Evolutionary conservation across 2,797 vertebrate species (phyloP), one percentile per base, ranked within the genome.

Genomic region (Chanos chanos): DNA sequence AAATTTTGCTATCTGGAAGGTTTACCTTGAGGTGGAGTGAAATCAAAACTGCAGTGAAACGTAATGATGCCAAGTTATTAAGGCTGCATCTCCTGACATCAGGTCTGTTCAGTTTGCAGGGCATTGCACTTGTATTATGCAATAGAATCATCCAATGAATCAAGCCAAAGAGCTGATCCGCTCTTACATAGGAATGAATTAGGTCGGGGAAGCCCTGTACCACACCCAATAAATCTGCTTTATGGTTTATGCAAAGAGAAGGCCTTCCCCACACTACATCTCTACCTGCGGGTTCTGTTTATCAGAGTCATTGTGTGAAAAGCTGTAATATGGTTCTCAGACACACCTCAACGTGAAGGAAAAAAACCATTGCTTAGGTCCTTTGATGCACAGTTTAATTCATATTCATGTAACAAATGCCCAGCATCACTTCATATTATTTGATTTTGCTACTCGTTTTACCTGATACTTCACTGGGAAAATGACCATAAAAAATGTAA

Each of bases 151-250:
- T 8, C 31, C 34, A 51, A 31, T 75, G 68, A 78, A 76, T 80
- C 58, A 77, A 45, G 58, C 64, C 61, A 61, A 47, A 31, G 25
- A 50, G 21, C 22, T 5, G 45, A 59, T 75, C 31, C 6, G 33
- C 57, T 44, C 52, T 53, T 68, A 44, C 57, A 44, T 59, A 36
- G 51, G 40, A 75, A 52, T 75, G 43, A 66, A 77, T 64, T 30
- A 64, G 51, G 7, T 41, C 31, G 43, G 28, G 9, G 60, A 67
- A 58, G 60, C 18, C 12, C 40, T 21, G 40, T 40, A 54, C 59
- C 48, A 43, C 41, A 40, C 8, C 40, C 43, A 43, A 71, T 62
- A 78, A 77, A 81, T 66, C 40, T 67, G 5, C 9, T 48, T 67
- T 63, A 72, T 70, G 9, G 36, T 52, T 49, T 31, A 31, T 70